Evolutionary conservation across 2,797 vertebrate species (phyloP).

Genomic region (Platyrinchus mystaceus): DNA sequence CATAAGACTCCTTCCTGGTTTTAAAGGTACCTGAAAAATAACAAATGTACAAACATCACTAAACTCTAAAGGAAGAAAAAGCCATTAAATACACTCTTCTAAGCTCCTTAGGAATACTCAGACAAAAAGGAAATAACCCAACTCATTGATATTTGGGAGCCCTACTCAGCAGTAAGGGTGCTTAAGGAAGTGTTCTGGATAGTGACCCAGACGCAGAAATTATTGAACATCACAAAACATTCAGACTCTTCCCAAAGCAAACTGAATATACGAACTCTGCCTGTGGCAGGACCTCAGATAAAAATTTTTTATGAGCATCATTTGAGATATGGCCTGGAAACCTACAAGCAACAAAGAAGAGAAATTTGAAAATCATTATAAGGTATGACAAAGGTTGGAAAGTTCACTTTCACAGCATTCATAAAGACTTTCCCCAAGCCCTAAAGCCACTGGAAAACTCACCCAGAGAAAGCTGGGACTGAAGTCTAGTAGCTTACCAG

Average conservation of each 20-base stretch:
- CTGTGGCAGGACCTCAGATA: background rate
- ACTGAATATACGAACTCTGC: background rate
- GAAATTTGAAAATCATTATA: background rate
- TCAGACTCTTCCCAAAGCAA: background rate
- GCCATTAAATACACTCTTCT: background rate
- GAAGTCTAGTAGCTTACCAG: background rate
- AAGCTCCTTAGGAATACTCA: background rate
- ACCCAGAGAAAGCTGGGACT: background rate
- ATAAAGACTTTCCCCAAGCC: background rate
- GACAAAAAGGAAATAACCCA: background rate
- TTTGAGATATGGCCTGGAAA: background rate
- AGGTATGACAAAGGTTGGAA: background rate
- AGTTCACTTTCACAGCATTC: background rate
- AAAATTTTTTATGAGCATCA: background rate
- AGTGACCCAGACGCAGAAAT: background rate
- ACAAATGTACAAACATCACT: background rate
- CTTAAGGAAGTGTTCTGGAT: background rate
- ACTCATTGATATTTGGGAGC: background rate
- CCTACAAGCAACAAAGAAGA: rapidly evolving
- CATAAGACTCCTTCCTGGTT: conserved; percentile 96
- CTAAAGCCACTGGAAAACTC: background rate
- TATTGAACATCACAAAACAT: background rate
- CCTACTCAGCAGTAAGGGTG: background rate
- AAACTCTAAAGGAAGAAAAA: background rate
- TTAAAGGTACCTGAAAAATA: conserved; percentile 85